A percentile compares a stretch with the other conserved stretches of the same genome.
phyloP scores from a whole-genome alignment of 2,888 invertebrate genomes.

The Drosophila sordidula region DNA sequence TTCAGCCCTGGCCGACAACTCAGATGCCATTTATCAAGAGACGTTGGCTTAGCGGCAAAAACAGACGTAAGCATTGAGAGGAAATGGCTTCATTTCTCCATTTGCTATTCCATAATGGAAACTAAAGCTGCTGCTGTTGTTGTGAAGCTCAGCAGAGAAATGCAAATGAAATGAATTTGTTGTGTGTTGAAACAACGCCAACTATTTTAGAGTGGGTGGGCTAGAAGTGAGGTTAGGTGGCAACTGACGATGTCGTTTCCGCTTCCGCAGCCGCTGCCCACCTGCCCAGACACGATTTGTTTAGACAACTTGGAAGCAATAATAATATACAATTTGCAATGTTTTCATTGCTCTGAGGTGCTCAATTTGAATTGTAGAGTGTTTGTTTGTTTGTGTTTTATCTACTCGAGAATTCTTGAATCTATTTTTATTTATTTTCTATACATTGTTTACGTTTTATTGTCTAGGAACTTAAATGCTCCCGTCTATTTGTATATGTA shows the following conservation, averaged over 20 bases:
- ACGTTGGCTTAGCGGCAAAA: constrained; percentile 8
- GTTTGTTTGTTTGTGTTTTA: not conserved
- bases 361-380: constrained; percentile 11
- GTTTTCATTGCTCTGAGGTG: constrained; percentile 9
- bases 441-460: not conserved
- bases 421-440: not conserved
- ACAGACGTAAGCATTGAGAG: constrained; percentile 12
- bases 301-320: constrained; percentile 46
- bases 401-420: too few relatives aligned
- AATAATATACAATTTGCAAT: constrained; percentile 38
- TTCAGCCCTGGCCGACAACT: not conserved
- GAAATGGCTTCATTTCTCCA: constrained; percentile 39
- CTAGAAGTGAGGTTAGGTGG: constrained; percentile 6
- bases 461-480: not conserved
- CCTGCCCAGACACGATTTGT: constrained; percentile 39
- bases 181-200: constrained; percentile 40
- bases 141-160: constrained; percentile 21
- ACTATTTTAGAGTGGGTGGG: constrained; percentile 9
- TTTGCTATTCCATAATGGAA: constrained; percentile 12
- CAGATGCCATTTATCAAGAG: constrained; percentile 17
- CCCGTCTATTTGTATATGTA: too few relatives aligned
- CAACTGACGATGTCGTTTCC: constrained; percentile 49
- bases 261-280: constrained; percentile 45
- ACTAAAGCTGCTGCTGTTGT: constrained; percentile 10
- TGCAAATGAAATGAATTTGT: constrained; percentile 66